phyloP scores from a whole-genome alignment of 2,797 vertebrate species.

The Acipenser oxyrinchus region DNA sequence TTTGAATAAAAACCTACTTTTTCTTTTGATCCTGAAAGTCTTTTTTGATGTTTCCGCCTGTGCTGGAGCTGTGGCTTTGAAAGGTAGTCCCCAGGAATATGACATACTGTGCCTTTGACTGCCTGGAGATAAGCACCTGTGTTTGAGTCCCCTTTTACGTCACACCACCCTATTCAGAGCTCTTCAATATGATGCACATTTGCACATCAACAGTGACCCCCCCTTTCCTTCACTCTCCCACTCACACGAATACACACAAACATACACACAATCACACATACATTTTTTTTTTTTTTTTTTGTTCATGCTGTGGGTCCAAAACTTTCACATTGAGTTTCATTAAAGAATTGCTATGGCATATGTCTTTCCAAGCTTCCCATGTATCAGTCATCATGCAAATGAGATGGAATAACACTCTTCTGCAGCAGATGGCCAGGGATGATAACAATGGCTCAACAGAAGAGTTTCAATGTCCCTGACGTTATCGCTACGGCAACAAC shows the following conservation, averaged over 20 bases:
- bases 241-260: slow-evolving; percentile 44
- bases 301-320: slow-evolving; percentile 74
- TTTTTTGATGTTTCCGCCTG: slow-evolving; percentile 70
- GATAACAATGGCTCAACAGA: slow-evolving; percentile 99
- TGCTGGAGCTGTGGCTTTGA: slow-evolving; percentile 79
- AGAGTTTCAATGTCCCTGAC: slow-evolving; percentile 99
- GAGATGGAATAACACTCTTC: slow-evolving; percentile 99
- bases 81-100: slow-evolving; percentile 99
- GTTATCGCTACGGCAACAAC: slow-evolving; percentile 99
- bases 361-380: slow-evolving; percentile 87
- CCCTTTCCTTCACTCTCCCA: slow-evolving; percentile 39
- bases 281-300: slow-evolving; percentile 35
- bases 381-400: slow-evolving; percentile 99
- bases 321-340: slow-evolving; percentile 78
- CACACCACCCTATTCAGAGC: slow-evolving; percentile 99
- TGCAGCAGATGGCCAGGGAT: slow-evolving; percentile 99
- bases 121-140: slow-evolving; percentile 99
- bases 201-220: slow-evolving; percentile 97
- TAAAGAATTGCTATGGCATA: slow-evolving; percentile 74
- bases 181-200: slow-evolving; percentile 99
- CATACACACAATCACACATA: slow-evolving; percentile 3
- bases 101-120: slow-evolving; percentile 98
- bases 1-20: slow-evolving; percentile 85
- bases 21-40: slow-evolving; percentile 82
- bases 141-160: slow-evolving; percentile 94